Evolutionary conservation across 2,113 vertebrate species (phyloP).

Genomic region (Capra hircus): DNA sequence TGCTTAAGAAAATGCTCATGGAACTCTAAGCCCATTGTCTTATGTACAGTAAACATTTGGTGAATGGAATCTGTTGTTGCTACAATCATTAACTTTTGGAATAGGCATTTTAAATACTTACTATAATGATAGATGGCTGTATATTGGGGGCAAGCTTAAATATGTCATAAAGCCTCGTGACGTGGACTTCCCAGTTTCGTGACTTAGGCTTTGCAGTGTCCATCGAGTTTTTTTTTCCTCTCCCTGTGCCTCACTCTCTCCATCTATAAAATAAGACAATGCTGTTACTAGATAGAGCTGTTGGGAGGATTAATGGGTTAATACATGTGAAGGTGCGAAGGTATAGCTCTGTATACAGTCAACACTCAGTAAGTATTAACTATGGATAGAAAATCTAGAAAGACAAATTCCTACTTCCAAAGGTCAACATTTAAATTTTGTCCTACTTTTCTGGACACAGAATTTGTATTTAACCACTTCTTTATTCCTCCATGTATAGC

Average conservation of each 20-base stretch:
- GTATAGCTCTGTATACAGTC: too few relatives aligned
- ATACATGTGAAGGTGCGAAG: background rate
- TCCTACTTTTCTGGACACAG: background rate
- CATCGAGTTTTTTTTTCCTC: background rate
- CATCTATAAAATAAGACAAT: background rate
- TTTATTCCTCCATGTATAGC: background rate
- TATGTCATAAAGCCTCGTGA: too few relatives aligned
- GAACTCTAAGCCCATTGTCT: too few relatives aligned
- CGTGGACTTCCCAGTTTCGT: rapidly evolving
- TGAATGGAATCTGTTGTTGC: too few relatives aligned
- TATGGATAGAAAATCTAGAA: background rate
- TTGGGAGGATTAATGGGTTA: background rate
- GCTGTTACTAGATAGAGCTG: rapidly evolving
- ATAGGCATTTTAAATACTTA: too few relatives aligned
- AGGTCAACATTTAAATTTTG: background rate
- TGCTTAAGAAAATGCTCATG: too few relatives aligned
- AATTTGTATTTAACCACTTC: background rate
- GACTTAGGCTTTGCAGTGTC: background rate
- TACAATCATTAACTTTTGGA: too few relatives aligned
- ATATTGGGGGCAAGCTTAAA: too few relatives aligned
- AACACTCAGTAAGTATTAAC: background rate
- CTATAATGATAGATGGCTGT: too few relatives aligned
- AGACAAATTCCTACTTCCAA: background rate
- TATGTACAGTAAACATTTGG: too few relatives aligned
- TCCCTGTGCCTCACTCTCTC: background rate